Conservation (phyloP, 1,140 invertebrate species). For the Cotesia typhae region DNA sequence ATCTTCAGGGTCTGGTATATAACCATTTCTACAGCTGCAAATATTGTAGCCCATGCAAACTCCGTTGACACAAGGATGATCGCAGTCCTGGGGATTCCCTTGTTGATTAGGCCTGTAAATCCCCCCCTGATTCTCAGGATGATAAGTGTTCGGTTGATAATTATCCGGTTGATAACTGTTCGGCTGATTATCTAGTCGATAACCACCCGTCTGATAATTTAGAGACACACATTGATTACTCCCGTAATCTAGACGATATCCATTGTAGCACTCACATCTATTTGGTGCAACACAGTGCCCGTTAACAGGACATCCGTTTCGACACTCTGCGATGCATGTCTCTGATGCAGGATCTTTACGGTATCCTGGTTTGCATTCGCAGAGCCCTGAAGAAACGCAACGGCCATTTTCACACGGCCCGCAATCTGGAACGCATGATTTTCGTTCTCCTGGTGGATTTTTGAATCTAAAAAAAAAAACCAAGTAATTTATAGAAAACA, state of each 20-base stretch:
- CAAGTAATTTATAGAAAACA: too few species aligned
- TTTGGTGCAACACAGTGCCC: slow-evolving; percentile 50
- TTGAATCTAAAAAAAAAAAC: slow-evolving; percentile 45
- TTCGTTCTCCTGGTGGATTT: slow-evolving; percentile 49
- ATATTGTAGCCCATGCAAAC: slow-evolving; percentile 60
- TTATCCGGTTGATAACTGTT: neutral
- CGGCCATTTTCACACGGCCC: slow-evolving; percentile 48
- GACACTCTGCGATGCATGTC: slow-evolving; percentile 36
- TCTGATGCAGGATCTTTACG: slow-evolving; percentile 3
- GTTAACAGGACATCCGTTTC: slow-evolving; percentile 37
- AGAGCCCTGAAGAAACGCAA: slow-evolving; percentile 50
- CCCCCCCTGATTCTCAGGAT: neutral
- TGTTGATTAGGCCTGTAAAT: neutral
- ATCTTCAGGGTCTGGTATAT: slow-evolving; percentile 48
- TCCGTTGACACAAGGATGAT: slow-evolving; percentile 57
- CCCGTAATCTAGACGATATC: slow-evolving; percentile 39
- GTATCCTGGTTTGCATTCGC: slow-evolving; percentile 50
- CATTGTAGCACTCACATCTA: slow-evolving; percentile 59
- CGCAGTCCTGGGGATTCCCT: slow-evolving; percentile 44
- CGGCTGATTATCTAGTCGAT: neutral
- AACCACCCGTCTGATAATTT: neutral
- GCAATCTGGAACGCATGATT: slow-evolving; percentile 50
- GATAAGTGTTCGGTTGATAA: neutral
- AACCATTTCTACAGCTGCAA: slow-evolving; percentile 65
- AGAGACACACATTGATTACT: slow-evolving; percentile 36